These are phyloP conservation scores for Eupeodes latifasciatus DNA, from an alignment of 2,888 invertebrate genomes.

Conservation along the genomic window DNA sequence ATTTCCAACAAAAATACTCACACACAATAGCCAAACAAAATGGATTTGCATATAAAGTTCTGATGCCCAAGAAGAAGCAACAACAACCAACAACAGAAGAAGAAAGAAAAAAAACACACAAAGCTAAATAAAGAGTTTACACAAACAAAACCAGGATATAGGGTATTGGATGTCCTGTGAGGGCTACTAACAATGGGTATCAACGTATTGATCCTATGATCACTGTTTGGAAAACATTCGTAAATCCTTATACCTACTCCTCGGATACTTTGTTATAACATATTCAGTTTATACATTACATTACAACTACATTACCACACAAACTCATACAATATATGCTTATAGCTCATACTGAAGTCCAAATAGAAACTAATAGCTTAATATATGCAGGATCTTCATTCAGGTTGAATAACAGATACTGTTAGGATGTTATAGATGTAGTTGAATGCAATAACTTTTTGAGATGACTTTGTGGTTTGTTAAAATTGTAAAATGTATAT, in stretches of 20 bases:
- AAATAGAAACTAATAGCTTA: slow-evolving; percentile 66
- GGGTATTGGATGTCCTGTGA: slow-evolving; percentile 55
- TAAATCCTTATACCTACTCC: slow-evolving; percentile 57
- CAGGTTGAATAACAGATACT: background rate
- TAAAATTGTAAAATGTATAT: slow-evolving; percentile 63
- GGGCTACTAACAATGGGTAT: slow-evolving; percentile 62
- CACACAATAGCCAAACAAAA: slow-evolving; percentile 55
- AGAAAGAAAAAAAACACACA: too few species aligned
- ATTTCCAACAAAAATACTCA: slow-evolving; percentile 39
- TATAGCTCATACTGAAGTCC: slow-evolving; percentile 41
- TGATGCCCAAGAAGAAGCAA: slow-evolving; percentile 16
- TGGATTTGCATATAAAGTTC: slow-evolving; percentile 71
- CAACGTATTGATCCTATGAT: slow-evolving; percentile 69
- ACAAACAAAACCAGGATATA: slow-evolving; percentile 49
- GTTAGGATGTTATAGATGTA: background rate
- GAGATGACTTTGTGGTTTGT: slow-evolving; percentile 68
- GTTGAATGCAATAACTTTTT: slow-evolving; percentile 65
- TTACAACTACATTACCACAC: slow-evolving; percentile 23
- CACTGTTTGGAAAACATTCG: slow-evolving; percentile 63
- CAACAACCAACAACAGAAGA: slow-evolving; percentile 2
- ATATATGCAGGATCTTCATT: slow-evolving; percentile 43
- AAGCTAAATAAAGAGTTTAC: slow-evolving; percentile 4
- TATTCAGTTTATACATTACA: slow-evolving; percentile 51
- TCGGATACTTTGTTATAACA: slow-evolving; percentile 68
- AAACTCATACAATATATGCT: slow-evolving; percentile 25